Conservation (phyloP, 1,140 invertebrate genomes). For the honey bee (Apis mellifera) region Amel_HAv3.1 CM009937.2:2510001-2510500, state of each 20-base stretch:
- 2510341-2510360: neutral
- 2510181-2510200: too few relatives aligned
- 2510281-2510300: constrained; percentile 6
- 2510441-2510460: neutral
- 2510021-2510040: too few relatives aligned
- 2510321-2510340: neutral
- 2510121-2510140: too few relatives aligned
- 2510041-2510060: too few relatives aligned
- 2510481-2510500: neutral
- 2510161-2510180: too few relatives aligned
- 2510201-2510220: neutral
- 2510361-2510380: too few relatives aligned
- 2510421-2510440: constrained; percentile 17
- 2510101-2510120: too few relatives aligned
- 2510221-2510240: neutral
- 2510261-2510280: neutral
- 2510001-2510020: too few relatives aligned
- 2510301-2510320: neutral
- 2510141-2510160: too few relatives aligned
- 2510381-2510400: too few relatives aligned
- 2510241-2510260: constrained; percentile 11
- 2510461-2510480: neutral
- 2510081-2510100: too few relatives aligned
- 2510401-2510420: constrained; percentile 11
- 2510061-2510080: too few relatives aligned